Conservation (phyloP, 2,888 invertebrate genomes). For the Tetragnatha montana region DNA sequence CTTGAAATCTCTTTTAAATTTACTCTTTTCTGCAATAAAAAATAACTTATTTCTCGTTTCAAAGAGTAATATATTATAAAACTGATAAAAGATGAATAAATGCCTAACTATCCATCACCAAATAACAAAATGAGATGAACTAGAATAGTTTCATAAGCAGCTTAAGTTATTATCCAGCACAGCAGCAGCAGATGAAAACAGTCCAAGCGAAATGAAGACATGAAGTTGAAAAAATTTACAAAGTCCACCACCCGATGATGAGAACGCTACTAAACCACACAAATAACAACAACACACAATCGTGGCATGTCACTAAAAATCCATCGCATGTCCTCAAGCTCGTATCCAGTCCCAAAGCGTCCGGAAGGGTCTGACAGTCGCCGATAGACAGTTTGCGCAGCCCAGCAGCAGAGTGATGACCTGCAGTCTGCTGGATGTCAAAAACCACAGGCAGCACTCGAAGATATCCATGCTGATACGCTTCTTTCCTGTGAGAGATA, state of each 20-base stretch:
- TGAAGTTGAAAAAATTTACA: too few relatives aligned
- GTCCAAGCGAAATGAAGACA: background rate
- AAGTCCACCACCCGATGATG: background rate
- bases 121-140: background rate
- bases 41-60: too few relatives aligned
- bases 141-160: background rate
- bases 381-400: slow-evolving; percentile 56
- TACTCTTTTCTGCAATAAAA: too few relatives aligned
- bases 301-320: background rate
- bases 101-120: too few relatives aligned
- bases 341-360: slow-evolving; percentile 59
- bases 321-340: slow-evolving; percentile 16
- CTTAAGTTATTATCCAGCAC: too few relatives aligned
- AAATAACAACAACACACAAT: background rate
- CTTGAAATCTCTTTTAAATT: too few relatives aligned
- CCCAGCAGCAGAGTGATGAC: slow-evolving; percentile 49
- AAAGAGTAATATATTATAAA: too few relatives aligned
- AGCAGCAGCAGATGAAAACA: background rate
- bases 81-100: too few relatives aligned
- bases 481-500: too few relatives aligned
- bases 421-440: slow-evolving; percentile 48
- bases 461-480: slow-evolving; percentile 55
- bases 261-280: background rate
- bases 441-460: slow-evolving; percentile 62
- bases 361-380: slow-evolving; percentile 54